A percentile compares a stretch with the other conserved stretches of the same genome.
Conservation (phyloP, 2,797 vertebrate genomes). For the Eulemur mongoz region DNA sequence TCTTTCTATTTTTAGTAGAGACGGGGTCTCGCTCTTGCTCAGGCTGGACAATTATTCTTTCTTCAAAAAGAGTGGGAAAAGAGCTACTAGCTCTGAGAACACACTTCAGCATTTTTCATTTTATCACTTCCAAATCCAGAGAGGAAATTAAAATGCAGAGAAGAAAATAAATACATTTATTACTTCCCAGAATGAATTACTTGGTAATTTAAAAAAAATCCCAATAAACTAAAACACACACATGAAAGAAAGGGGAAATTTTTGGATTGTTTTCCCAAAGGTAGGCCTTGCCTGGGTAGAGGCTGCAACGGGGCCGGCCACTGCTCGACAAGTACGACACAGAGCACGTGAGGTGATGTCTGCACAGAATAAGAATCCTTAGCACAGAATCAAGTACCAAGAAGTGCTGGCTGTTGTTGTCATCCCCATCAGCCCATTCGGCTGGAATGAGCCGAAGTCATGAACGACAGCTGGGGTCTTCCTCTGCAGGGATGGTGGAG, state of each 20-base stretch:
- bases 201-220: neutral
- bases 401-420: neutral
- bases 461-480: neutral
- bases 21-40: too few species aligned
- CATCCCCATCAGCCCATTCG: neutral
- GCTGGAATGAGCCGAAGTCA: neutral
- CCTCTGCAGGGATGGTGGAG: neutral
- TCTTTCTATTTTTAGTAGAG: too few species aligned
- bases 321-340: neutral
- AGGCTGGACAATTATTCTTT: neutral
- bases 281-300: neutral
- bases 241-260: neutral
- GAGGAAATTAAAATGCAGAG: slow-evolving; percentile 4
- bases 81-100: neutral
- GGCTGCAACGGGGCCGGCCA: neutral
- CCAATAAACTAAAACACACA: neutral
- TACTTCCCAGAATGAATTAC: neutral
- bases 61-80: neutral
- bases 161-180: slow-evolving; percentile 16
- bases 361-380: neutral
- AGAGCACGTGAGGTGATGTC: neutral
- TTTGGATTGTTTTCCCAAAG: neutral
- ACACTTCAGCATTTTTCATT: neutral
- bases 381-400: too few species aligned
- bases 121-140: slow-evolving; percentile 10